A percentile compares a stretch with the other conserved stretches of the same genome.
Conservation (phyloP, 2,888 invertebrate species). For the Nezara viridula region DNA sequence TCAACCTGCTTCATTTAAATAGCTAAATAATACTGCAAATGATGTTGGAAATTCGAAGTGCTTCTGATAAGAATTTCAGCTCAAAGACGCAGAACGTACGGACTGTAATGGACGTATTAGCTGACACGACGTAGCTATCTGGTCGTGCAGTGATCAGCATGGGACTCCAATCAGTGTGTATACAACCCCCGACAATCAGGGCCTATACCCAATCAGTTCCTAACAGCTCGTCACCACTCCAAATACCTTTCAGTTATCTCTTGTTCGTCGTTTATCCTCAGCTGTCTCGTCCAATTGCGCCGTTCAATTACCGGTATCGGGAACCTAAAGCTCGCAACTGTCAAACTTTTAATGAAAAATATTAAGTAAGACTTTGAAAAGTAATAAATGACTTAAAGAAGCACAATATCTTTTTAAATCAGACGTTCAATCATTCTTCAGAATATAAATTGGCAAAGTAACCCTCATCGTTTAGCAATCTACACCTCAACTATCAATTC, state of each 20-base stretch:
- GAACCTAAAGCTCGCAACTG: not conserved
- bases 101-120: not conserved
- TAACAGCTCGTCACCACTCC: not conserved
- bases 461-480: not conserved
- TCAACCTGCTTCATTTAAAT: too few relatives aligned
- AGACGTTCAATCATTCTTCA: not conserved
- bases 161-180: not conserved
- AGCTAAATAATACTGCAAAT: too few relatives aligned
- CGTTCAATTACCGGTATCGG: not conserved
- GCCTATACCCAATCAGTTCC: not conserved
- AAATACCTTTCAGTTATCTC: not conserved
- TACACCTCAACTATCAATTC: not conserved
- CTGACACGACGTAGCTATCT: not conserved
- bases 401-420: not conserved
- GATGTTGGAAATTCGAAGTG: too few relatives aligned
- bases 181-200: not conserved
- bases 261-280: not conserved
- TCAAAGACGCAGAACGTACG: not conserved
- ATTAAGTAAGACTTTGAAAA: not conserved
- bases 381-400: not conserved
- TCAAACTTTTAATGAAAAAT: not conserved
- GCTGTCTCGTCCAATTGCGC: not conserved
- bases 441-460: not conserved
- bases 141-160: not conserved
- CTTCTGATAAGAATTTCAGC: too few relatives aligned